Percentiles rank a stretch among this genome's conserved stretches.
These are phyloP conservation scores for Otis tarda DNA, from an alignment of 2,113 vertebrate species.

Conservation along the genomic window DNA sequence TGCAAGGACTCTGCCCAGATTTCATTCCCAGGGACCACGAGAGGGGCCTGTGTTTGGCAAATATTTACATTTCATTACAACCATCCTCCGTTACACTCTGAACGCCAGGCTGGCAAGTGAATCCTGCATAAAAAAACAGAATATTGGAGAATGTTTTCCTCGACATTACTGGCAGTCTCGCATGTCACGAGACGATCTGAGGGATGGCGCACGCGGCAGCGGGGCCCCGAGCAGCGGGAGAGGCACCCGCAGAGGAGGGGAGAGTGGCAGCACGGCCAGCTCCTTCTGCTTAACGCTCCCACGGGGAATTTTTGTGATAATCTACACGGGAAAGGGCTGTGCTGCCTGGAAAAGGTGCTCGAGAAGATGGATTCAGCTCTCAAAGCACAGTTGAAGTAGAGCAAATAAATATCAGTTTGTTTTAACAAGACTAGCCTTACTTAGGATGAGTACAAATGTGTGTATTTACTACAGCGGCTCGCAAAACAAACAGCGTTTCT, in stretches of 20 bases:
- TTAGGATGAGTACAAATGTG: background rate
- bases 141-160: background rate
- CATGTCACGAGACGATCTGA: too few species aligned
- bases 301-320: background rate
- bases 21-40: background rate
- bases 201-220: background rate
- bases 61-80: background rate
- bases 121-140: background rate
- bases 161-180: accelerated
- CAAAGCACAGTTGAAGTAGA: background rate
- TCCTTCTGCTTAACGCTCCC: background rate
- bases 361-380: background rate
- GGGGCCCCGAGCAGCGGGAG: background rate
- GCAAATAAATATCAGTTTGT: background rate
- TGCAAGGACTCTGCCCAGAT: background rate
- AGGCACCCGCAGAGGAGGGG: background rate
- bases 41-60: background rate
- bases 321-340: background rate
- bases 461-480: background rate
- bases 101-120: background rate
- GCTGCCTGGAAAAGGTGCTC: background rate
- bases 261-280: background rate
- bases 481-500: background rate
- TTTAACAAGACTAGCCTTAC: background rate
- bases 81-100: background rate